A percentile compares a stretch with the other conserved stretches of the same genome.
These are phyloP conservation scores for Arrhopalites spinosus DNA, from an alignment of 2,888 invertebrate species.

Conservation along the genomic window DNA sequence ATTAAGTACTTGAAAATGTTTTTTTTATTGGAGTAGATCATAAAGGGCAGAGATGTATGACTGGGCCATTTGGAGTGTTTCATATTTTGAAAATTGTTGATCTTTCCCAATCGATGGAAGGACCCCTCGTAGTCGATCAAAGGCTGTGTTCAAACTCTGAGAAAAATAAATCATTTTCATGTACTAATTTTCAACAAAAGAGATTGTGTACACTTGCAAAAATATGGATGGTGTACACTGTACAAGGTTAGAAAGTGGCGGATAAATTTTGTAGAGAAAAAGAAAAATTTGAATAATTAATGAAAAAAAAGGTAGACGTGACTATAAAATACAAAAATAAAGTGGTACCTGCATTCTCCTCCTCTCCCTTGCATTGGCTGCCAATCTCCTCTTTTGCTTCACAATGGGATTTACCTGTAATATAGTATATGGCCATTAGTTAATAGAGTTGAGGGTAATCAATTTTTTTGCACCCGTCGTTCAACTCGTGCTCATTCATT, in stretches of 20 bases:
- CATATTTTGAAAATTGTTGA: conserved; percentile 75
- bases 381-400: conserved; percentile 37
- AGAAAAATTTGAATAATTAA: no score
- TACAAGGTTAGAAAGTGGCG: no score
- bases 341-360: conserved; percentile 77
- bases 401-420: conserved; percentile 39
- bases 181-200: no score
- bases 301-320: no score
- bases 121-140: conserved; percentile 72
- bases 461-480: neutral
- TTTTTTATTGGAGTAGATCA: conserved; percentile 29
- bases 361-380: conserved; percentile 64
- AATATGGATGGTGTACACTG: no score
- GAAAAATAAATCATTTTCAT: no score
- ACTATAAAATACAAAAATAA: no score
- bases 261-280: no score
- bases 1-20: neutral
- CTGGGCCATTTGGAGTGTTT: conserved; percentile 80
- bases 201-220: no score
- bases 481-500: neutral
- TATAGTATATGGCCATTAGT: conserved; percentile 20
- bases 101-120: conserved; percentile 73
- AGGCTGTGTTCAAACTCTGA: conserved; percentile 61
- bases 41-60: conserved; percentile 56
- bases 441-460: no score